phyloP scores from a whole-genome alignment of 2,797 vertebrate genomes.

The Tragopan temminckii region DNA sequence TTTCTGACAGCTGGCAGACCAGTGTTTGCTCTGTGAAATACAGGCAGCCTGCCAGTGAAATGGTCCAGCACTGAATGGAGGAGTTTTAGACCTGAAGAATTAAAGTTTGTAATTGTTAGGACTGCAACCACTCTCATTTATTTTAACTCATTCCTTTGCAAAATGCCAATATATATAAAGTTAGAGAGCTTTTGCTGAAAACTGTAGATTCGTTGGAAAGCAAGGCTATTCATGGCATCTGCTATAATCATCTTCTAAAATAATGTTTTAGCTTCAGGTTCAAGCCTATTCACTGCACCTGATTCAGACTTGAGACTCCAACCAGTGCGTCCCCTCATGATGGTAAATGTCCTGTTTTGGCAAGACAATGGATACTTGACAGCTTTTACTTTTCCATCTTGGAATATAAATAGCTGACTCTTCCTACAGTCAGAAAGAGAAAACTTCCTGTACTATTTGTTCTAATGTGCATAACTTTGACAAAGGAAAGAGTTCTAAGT shows the following conservation, averaged over 20 bases:
- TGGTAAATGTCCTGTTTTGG: background rate
- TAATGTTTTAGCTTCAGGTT: background rate
- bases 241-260: background rate
- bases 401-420: background rate
- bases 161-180: background rate
- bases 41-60: background rate
- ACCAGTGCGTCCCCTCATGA: background rate
- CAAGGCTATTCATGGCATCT: background rate
- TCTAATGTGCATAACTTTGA: background rate
- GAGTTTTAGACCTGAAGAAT: background rate
- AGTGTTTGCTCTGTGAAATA: background rate
- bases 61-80: background rate
- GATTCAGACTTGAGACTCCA: background rate
- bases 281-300: background rate
- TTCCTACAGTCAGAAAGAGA: background rate
- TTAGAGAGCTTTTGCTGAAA: background rate
- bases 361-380: background rate
- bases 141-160: background rate
- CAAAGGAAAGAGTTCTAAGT: background rate
- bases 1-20: background rate
- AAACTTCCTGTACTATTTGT: background rate
- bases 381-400: constrained; percentile 1
- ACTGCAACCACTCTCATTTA: background rate
- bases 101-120: background rate
- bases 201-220: background rate